These are phyloP conservation scores for Leguminivora glycinivorella DNA, from an alignment of 1,140 invertebrate genomes.

Conservation along the genomic window DNA sequence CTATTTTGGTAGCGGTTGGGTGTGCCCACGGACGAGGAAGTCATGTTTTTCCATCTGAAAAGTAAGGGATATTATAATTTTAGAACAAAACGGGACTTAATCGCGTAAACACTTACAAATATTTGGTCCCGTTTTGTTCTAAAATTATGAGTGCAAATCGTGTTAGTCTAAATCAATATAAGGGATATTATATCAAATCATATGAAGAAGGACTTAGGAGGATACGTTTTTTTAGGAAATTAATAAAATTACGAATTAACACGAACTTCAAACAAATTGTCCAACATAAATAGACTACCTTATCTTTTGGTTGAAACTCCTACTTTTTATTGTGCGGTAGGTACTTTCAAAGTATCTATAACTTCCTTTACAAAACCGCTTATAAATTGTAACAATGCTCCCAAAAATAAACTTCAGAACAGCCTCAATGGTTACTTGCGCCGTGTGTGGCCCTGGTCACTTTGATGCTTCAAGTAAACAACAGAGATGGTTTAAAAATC, in stretches of 20 bases:
- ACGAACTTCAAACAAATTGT: too few relatives aligned
- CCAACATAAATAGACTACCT: too few relatives aligned
- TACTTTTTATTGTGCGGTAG: background rate
- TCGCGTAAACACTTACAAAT: too few relatives aligned
- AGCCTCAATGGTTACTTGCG: constrained; percentile 17
- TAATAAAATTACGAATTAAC: too few relatives aligned
- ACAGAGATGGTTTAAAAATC: background rate
- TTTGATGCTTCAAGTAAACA: constrained; percentile 34
- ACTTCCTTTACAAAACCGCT: background rate
- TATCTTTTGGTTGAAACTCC: too few relatives aligned
- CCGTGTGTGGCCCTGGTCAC: constrained; percentile 33
- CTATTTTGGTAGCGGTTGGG: constrained; percentile 20
- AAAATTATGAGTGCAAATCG: too few relatives aligned
- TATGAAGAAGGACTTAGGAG: too few relatives aligned
- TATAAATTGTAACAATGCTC: background rate
- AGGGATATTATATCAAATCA: too few relatives aligned
- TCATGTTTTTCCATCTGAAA: background rate
- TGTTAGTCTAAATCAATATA: too few relatives aligned
- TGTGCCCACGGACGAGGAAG: background rate
- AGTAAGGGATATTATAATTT: background rate
- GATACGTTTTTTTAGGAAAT: too few relatives aligned
- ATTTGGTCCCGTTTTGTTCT: too few relatives aligned
- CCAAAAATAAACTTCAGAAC: constrained; percentile 10
- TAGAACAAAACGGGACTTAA: too few relatives aligned
- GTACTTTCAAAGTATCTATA: background rate